Evolutionary conservation across 1,140 invertebrate species (phyloP).

Genomic region (Phthorimaea operculella): DNA sequence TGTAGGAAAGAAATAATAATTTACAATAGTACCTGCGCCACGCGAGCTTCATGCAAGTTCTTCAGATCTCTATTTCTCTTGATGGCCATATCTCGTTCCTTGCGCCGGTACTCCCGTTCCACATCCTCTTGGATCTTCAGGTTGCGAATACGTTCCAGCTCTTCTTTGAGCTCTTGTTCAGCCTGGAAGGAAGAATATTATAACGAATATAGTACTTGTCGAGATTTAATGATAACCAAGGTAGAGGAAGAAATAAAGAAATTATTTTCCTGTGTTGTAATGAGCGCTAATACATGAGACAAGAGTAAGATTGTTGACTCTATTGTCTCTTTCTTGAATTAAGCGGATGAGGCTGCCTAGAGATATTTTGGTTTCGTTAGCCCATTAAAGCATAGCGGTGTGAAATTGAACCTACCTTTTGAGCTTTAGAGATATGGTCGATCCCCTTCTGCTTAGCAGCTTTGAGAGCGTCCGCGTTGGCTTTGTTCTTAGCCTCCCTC

Average conservation of each 20-base stretch:
- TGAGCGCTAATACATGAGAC: too few species aligned
- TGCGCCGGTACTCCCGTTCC: constrained; percentile 57
- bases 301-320: too few species aligned
- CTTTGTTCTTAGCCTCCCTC: too few species aligned
- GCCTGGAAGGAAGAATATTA: constrained; percentile 28
- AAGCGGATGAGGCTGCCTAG: too few species aligned
- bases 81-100: constrained; percentile 55
- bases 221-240: background rate
- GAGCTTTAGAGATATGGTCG: constrained; percentile 57
- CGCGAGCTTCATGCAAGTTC: constrained; percentile 49
- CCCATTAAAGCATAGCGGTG: too few species aligned
- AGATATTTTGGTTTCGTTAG: too few species aligned
- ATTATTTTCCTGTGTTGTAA: too few species aligned
- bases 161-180: constrained; percentile 60
- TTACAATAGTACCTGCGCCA: constrained; percentile 56
- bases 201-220: background rate
- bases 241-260: background rate
- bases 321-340: too few species aligned
- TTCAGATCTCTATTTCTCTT: constrained; percentile 66
- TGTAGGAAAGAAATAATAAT: too few species aligned
- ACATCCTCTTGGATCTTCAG: constrained; percentile 66
- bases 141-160: constrained; percentile 59
- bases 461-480: too few species aligned
- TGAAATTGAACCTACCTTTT: too few species aligned
- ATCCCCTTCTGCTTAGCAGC: constrained; percentile 54